Evolutionary conservation across 2,888 invertebrate species (phyloP), one percentile per base, ranked within the genome.

Genomic region (Drosophila sordidapex): DNA sequence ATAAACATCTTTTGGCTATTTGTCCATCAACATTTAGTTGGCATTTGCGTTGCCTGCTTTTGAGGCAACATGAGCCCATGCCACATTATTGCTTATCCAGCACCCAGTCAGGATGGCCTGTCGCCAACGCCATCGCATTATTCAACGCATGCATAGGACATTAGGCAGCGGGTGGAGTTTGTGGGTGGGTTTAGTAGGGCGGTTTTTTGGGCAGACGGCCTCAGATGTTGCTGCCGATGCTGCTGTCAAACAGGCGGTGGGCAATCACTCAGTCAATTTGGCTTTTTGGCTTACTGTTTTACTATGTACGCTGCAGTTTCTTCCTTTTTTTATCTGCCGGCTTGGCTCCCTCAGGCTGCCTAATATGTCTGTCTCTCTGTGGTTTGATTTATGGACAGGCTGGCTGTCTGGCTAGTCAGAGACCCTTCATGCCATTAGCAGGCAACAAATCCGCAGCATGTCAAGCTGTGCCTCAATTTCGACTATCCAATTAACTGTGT

Each of bases 181-280:
- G 4, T 46, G 64, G 64, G 4, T 29, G 10, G 38, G 21, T 25
- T 46, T 25, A 46, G 8, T 46, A 2, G 51, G 11, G n/a, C n/a
- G 25, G 31, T 21, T 46, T 54, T 54, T 49, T 27, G 3, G 35
- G 56, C 52, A 53, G 35, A 33, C 72, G 61, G 64, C 29, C 82
- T 78, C 84, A 80, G 85, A 66, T 81, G 85, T 59, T 68, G 78
- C 61, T 77, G 63, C 54, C 63, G 68, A 63, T 67, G 70, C 58
- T 59, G 70, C 76, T 81, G 82, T 81, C 81, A 81, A 79, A 81
- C 67, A 48, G 76, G 63, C 74, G 74, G 85, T 69, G 29, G 49
- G 49, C 87, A 82, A 82, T 82, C 82, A 83, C 71, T 83, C 82
- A 83, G 83, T 86, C 87, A 78, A 83, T 77, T 82, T 83, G 82